Evolutionary conservation across 2,797 vertebrate genomes (phyloP), one percentile per base, ranked within the genome.

Genomic region (Sus cebifrons): DNA sequence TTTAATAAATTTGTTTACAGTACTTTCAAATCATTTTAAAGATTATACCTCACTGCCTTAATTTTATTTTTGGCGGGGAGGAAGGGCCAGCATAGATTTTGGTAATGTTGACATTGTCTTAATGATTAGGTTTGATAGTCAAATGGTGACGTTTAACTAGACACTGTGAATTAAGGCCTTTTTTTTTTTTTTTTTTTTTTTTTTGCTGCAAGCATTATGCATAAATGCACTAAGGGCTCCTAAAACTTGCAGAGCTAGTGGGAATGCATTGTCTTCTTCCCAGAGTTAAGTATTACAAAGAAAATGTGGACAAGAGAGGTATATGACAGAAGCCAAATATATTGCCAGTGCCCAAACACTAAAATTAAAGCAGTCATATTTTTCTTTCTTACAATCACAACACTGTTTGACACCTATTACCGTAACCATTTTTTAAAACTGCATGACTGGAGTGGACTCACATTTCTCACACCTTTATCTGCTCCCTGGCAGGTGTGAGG

Each of bases 401-500:
- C 65, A 32, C 74, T 71, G 6, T 62, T 92, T 86, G 92, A 83
- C 60, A 91, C 60, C 84, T 62, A 71, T 89, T 73, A 25, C 44
- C 1, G 0, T 77, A 71, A 95, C 44, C 36, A 21, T 20, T 83
- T 90, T 92, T 89, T 68, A 58, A 82, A 86, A 32, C 44, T 44
- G 49, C 62, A 1, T 16, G 70, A 52, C 91, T 79, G 14, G 64
- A 67, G n/a, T 44, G 73, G 36, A 62, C 32, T 32, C 87, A 54
- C 40, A 68, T 71, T 92, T 92, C 67, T 95, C 92, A 94, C 60
- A 95, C 95, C 86, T 96, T 90, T 82, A 86, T 82, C 88, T 32
- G 64, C 79, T 97, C 92, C 44, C 7, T 0, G 85, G 86, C 92
- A 97, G 96, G 95, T 97, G 89, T 97, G 97, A 97, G n/a, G 90